phyloP scores from a whole-genome alignment of 2,113 vertebrate genomes.

The Phrynosoma blainvillii region DNA sequence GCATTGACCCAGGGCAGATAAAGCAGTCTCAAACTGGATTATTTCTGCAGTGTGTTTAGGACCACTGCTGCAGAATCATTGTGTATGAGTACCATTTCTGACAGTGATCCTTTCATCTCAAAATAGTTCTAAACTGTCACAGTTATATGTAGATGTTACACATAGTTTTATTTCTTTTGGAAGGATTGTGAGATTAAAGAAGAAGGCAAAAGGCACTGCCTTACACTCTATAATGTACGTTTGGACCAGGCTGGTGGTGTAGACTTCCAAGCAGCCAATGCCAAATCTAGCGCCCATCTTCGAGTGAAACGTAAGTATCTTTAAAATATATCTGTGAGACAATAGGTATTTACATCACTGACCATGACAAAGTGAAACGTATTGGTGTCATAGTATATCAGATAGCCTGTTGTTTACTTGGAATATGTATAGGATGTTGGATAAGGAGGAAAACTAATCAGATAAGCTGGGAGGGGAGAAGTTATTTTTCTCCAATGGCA shows the following conservation, averaged over 20 bases:
- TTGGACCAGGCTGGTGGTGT: conserved; percentile 90
- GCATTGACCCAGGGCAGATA: too few relatives aligned
- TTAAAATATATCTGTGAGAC: neutral
- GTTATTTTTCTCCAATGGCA: neutral
- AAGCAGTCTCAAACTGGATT: too few relatives aligned
- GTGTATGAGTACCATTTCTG: neutral
- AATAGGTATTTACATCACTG: too few relatives aligned
- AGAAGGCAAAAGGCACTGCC: conserved; percentile 87
- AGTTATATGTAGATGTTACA: neutral
- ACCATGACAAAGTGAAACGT: conserved; percentile 9
- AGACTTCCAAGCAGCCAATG: conserved; percentile 95
- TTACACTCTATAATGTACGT: conserved; percentile 89
- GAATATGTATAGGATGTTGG: neutral
- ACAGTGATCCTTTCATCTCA: neutral
- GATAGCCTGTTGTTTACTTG: neutral
- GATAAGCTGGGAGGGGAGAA: neutral
- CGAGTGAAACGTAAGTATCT: conserved; percentile 90
- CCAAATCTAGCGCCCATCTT: conserved; percentile 92
- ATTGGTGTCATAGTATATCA: neutral
- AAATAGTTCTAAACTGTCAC: neutral
- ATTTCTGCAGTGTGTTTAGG: too few relatives aligned
- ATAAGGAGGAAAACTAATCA: too few relatives aligned
- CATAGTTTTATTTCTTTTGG: conserved; percentile 9
- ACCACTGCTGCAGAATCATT: too few relatives aligned
- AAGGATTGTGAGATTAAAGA: conserved; percentile 97